Evolutionary conservation across 2,888 invertebrate species (phyloP).

Genomic region (Pinctada fucata): DNA sequence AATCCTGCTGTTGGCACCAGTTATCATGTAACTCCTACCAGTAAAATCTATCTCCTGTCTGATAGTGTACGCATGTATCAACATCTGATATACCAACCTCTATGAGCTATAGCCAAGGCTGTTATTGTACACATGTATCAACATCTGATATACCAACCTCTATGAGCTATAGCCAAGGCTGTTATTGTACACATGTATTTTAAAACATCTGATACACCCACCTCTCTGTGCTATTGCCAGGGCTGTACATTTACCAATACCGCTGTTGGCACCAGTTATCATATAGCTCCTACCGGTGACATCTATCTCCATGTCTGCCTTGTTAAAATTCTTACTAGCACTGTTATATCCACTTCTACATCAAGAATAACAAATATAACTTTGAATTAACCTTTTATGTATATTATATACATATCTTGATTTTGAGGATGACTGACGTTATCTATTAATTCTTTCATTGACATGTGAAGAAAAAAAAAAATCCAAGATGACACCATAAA

Average conservation of each 20-base stretch:
- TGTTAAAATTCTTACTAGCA: conserved; percentile 75
- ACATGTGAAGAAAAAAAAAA: too few species aligned
- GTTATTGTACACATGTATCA: too few species aligned
- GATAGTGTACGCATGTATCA: too few species aligned
- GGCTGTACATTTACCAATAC: conserved; percentile 77
- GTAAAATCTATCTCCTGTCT: too few species aligned
- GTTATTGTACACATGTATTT: too few species aligned
- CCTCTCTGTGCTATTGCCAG: conserved; percentile 77
- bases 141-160: too few species aligned
- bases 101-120: conserved; percentile 74
- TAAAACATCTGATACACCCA: conserved; percentile 3
- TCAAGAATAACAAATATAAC: conserved; percentile 11
- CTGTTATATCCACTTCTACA: conserved; percentile 75
- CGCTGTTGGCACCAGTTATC: conserved; percentile 77
- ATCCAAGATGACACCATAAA: too few species aligned
- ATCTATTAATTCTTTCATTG: too few species aligned
- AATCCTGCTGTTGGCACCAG: conserved; percentile 70
- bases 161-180: conserved; percentile 64
- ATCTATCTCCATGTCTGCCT: conserved; percentile 75
- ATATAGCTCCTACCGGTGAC: conserved; percentile 74
- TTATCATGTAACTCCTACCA: too few species aligned
- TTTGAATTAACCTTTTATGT: neutral
- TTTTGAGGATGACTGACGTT: neutral
- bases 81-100: conserved; percentile 60
- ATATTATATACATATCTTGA: neutral